Conservation (phyloP, 2,888 invertebrate species). For the Hypercompe scribonia region DNA sequence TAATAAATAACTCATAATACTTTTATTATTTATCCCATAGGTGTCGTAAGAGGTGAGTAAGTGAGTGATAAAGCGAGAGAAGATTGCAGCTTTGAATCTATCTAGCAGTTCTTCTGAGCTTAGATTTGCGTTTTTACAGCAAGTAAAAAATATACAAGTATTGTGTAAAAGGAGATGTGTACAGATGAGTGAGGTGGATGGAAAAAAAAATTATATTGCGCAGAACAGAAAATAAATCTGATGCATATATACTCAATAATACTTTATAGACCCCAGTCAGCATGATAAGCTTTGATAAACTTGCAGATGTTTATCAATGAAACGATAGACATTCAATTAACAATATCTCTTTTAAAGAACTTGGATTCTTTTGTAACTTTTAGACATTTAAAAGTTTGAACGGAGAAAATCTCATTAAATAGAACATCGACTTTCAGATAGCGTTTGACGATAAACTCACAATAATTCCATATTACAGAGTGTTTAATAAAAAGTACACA, state of each 20-base stretch:
- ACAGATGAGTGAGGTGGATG: neutral
- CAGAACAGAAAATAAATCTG: neutral
- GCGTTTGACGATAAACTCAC: slow-evolving; percentile 39
- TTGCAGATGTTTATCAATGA: neutral
- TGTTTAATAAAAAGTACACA: slow-evolving; percentile 44
- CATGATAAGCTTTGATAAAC: neutral
- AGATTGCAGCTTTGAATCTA: neutral
- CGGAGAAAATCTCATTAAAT: neutral
- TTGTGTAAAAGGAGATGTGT: neutral
- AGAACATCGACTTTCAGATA: slow-evolving; percentile 27
- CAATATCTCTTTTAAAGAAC: neutral
- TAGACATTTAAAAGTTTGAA: neutral
- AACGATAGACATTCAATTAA: neutral
- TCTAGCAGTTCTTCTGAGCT: neutral
- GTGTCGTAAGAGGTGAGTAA: too few species aligned
- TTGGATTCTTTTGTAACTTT: neutral
- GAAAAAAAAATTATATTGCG: neutral
- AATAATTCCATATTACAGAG: slow-evolving; percentile 33
- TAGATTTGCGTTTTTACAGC: neutral
- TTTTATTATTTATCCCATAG: too few species aligned
- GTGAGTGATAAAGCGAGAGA: too few species aligned
- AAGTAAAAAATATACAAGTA: neutral
- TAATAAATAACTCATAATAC: too few species aligned
- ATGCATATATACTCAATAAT: neutral
- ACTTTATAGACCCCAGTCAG: neutral